A percentile compares a stretch with the other conserved stretches of the same genome.
These are phyloP conservation scores for Paraplagusia blochii DNA, from an alignment of 2,113 vertebrate genomes.

Conservation along the genomic window DNA sequence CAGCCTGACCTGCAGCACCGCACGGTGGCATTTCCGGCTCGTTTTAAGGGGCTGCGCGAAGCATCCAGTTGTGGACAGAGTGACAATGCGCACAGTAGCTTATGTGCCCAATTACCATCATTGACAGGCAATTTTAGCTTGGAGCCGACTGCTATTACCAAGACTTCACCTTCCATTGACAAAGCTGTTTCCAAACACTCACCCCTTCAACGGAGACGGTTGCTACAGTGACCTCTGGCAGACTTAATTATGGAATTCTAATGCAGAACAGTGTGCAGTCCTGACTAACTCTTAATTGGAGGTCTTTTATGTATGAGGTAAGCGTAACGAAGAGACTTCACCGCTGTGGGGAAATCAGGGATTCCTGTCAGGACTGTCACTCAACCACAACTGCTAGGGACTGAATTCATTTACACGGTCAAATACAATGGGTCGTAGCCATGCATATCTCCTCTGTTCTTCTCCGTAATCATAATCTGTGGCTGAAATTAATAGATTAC, in stretches of 20 bases:
- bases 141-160: conserved; percentile 60
- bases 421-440: conserved; percentile 31
- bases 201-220: conserved; percentile 20
- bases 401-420: conserved; percentile 59
- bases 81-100: conserved; percentile 53
- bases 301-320: conserved; percentile 59
- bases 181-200: conserved; percentile 44
- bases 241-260: conserved; percentile 67
- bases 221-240: conserved; percentile 51
- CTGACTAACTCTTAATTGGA: conserved; percentile 59
- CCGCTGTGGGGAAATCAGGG: conserved; percentile 53
- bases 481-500: neutral
- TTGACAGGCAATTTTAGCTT: conserved; percentile 66
- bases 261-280: conserved; percentile 47
- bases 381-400: conserved; percentile 53
- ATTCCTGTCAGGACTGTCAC: conserved; percentile 50
- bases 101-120: conserved; percentile 65
- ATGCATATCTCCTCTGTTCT: conserved; percentile 11
- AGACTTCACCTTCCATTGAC: conserved; percentile 62
- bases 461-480: conserved; percentile 1
- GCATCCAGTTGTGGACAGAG: conserved; percentile 35
- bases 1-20: too few relatives aligned
- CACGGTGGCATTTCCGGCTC: too few relatives aligned
- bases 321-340: conserved; percentile 38
- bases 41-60: too few relatives aligned